These are phyloP conservation scores for Carterocephalus palaemon DNA, from an alignment of 2,888 invertebrate species.

Conservation along the genomic window DNA sequence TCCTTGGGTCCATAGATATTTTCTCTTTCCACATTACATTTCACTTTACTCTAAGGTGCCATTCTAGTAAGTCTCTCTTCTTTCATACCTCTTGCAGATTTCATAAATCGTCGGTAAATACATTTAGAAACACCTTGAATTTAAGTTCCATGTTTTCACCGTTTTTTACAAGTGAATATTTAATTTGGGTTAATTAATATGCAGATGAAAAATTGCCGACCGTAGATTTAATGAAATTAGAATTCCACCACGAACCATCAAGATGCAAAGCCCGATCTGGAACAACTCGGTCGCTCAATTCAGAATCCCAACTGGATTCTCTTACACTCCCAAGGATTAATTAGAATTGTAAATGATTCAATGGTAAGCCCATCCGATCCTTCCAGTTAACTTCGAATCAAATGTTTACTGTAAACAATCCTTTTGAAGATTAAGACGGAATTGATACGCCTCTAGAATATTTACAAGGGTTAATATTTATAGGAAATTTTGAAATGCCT, in stretches of 20 bases:
- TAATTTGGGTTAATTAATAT: constrained; percentile 12
- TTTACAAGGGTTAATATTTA: constrained; percentile 63
- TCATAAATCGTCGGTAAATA: too few relatives aligned
- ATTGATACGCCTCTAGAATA: constrained; percentile 62
- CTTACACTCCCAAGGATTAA: constrained; percentile 65
- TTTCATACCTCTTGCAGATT: too few relatives aligned
- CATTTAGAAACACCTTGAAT: too few relatives aligned
- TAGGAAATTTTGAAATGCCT: constrained; percentile 23
- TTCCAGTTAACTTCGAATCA: constrained; percentile 70
- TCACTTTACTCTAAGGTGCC: too few relatives aligned
- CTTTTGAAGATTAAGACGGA: constrained; percentile 70
- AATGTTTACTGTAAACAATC: constrained; percentile 75
- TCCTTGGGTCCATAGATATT: too few relatives aligned
- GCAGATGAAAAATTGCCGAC: constrained; percentile 25
- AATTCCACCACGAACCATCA: constrained; percentile 48
- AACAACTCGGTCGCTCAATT: constrained; percentile 53
- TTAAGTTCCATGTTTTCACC: too few relatives aligned
- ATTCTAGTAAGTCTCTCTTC: too few relatives aligned
- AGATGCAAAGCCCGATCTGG: constrained; percentile 65
- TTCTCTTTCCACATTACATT: too few relatives aligned
- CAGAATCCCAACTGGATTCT: constrained; percentile 58
- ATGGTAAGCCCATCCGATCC: constrained; percentile 54
- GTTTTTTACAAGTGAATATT: background rate
- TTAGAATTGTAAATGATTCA: constrained; percentile 73
- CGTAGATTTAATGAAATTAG: constrained; percentile 33